Conservation (phyloP, 2,888 invertebrate genomes). For the Monopis laevigella region DNA sequence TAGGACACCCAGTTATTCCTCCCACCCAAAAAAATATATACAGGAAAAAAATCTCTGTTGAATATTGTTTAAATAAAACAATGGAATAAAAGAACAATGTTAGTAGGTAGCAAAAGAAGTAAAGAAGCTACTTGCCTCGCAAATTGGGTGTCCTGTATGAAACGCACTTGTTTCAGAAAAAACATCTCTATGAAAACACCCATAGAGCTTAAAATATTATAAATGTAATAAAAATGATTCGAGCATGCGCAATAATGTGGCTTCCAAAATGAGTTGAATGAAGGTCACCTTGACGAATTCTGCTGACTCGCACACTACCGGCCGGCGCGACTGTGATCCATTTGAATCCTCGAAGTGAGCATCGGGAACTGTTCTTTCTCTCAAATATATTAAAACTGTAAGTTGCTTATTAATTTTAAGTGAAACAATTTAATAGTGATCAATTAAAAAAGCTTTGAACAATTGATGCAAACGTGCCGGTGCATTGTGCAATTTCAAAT, state of each 20-base stretch:
- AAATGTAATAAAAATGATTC: conserved; percentile 24
- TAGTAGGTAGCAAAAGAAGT: background rate
- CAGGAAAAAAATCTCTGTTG: too few species aligned
- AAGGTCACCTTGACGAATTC: conserved; percentile 51
- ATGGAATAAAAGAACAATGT: background rate
- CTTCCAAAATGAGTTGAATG: conserved; percentile 37
- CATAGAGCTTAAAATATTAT: background rate
- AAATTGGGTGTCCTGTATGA: conserved; percentile 31
- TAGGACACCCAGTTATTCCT: too few species aligned
- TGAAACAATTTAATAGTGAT: too few species aligned
- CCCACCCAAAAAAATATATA: too few species aligned
- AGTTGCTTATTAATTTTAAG: too few species aligned
- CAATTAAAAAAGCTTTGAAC: too few species aligned
- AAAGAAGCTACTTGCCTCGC: conserved; percentile 13
- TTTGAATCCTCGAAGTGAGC: background rate
- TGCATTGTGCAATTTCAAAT: background rate
- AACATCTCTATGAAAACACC: conserved; percentile 20
- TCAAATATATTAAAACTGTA: too few species aligned
- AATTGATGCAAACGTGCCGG: too few species aligned
- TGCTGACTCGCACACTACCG: conserved; percentile 7
- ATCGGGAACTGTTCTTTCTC: background rate
- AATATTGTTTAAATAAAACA: too few species aligned
- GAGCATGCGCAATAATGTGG: conserved; percentile 49
- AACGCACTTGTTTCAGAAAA: conserved; percentile 18
- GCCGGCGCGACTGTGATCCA: conserved; percentile 7